Conservation (phyloP, 2,797 vertebrate genomes). For the Hydrophis major region DNA sequence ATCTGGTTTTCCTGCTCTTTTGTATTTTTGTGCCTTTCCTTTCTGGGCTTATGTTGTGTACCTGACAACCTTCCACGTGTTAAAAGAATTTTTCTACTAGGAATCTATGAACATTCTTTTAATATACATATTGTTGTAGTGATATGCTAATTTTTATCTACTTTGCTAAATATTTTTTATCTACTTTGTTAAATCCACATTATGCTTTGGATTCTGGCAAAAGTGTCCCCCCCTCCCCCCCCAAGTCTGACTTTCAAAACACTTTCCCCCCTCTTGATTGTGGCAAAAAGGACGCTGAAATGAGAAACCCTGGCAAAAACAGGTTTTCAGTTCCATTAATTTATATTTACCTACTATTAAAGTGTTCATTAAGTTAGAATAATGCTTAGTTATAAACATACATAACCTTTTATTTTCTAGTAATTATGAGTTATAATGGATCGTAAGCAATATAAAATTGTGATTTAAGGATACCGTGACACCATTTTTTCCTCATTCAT, state of each 20-base stretch:
- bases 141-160: background rate
- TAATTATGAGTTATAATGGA: slow-evolving; percentile 20
- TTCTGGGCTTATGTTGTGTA: background rate
- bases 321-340: slow-evolving; percentile 14
- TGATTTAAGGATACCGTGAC: slow-evolving; percentile 39
- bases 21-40: background rate
- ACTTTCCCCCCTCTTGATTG: background rate
- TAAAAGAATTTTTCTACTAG: background rate
- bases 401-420: slow-evolving; percentile 11
- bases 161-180: background rate
- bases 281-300: background rate
- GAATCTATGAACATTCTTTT: background rate
- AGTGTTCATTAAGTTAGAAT: slow-evolving; percentile 20
- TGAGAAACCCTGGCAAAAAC: background rate
- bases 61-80: background rate
- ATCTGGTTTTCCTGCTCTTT: background rate
- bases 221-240: too few relatives aligned
- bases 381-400: slow-evolving; percentile 14
- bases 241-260: background rate
- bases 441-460: slow-evolving; percentile 6
- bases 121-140: background rate
- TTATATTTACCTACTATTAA: slow-evolving; percentile 20
- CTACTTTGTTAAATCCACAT: background rate
- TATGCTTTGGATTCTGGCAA: background rate
- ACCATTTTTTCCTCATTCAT: slow-evolving; percentile 3